Evolutionary conservation across 1,140 invertebrate genomes (phyloP), one percentile per base, ranked within the genome.

Genomic region (Dreissena rostriformis): DNA sequence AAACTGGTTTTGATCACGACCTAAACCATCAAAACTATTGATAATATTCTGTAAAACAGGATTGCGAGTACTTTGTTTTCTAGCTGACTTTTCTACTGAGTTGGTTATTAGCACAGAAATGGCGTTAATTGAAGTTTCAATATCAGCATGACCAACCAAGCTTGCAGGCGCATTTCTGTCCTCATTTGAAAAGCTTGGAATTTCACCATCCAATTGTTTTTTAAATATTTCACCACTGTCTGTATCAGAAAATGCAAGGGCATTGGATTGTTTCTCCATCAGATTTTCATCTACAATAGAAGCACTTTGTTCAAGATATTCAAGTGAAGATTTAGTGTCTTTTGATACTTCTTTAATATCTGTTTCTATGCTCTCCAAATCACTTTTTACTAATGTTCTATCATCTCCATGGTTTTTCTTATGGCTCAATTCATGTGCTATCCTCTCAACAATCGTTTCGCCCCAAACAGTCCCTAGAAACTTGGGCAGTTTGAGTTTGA

Each of bases 401-500:
- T 51, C 28, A 57, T 39, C 24, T 55, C 17, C 14, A n/a, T 52
- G 19, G 12, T 57, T 57, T 28, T 66, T 24, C 10, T 22, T 22
- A 22, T 15, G 10, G 17, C 22, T 61, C 17, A 61, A 74, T 77
- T 61, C 77, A 49, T 70, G 68, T 79, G 52, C 22, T 68, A 79
- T 57, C 28, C 53, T 65, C 66, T 67, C 53, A 24, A 67, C 71
- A 14, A 10, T 66, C 39, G 73, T 74, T 55, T 73, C 39, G 1
- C 71, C 61, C 57, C 51, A 82, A 5, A 74, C 28, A 61, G 72
- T 57, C 14, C 24, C 57, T 11, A 57, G 19, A 28, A 73, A 82
- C 24, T 66, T 28, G 26, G 79, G 79, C 61, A 82, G 28, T 29
- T 68, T 68, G 6, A 73, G 49, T 24, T 53, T 82, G 14, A 73